Evolutionary conservation across 2,113 vertebrate species (phyloP), one percentile per base, ranked within the genome.

Genomic region (Symphodus melops): DNA sequence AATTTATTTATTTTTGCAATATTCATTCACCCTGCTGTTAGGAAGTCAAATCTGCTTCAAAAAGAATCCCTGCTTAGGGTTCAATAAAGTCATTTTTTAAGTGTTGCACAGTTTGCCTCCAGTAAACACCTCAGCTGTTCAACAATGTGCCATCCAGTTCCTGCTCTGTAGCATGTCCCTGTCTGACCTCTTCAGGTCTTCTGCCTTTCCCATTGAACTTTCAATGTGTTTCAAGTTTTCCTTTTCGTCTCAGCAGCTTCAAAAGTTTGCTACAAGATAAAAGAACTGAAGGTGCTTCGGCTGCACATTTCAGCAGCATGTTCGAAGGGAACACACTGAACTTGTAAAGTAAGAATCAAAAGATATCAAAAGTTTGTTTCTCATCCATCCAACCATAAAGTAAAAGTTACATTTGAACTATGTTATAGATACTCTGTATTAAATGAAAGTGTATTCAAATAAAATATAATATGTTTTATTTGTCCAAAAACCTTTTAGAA

Each of bases 141-240:
- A 66, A 20, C 16, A 23, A 14, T 59, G 55, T 55, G 28, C 17
- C 16, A 36, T 10, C 36, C 6, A 0, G 23, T 54, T 59, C 8
- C 23, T 2, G 19, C 20, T 64, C 25, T 60, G 9, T 51, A 70
- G 33, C 48, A n/a, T 14, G 6, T 51, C 36, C 23, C 9, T 4
- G 17, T n/a, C 9, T 64, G 63, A 68, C 61, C 46, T 39, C 5
- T 5, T 64, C 39, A 20, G 37, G 6, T 55, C 51, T 54, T 58
- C n/a, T 39, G 54, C 36, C 48, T 63, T 56, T 69, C 53, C 49
- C 58, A 81, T 79, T 82, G 78, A 77, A 70, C 46, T 67, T 9
- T 63, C 54, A 79, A 76, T 79, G 44, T 54, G 52, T 82, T 83
- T 88, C 61, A 89, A 73, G 75, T 83, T 9, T 62, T 62, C 11